Conservation (phyloP, 1,140 invertebrate genomes). For the Drosophila mauritiana region DNA sequence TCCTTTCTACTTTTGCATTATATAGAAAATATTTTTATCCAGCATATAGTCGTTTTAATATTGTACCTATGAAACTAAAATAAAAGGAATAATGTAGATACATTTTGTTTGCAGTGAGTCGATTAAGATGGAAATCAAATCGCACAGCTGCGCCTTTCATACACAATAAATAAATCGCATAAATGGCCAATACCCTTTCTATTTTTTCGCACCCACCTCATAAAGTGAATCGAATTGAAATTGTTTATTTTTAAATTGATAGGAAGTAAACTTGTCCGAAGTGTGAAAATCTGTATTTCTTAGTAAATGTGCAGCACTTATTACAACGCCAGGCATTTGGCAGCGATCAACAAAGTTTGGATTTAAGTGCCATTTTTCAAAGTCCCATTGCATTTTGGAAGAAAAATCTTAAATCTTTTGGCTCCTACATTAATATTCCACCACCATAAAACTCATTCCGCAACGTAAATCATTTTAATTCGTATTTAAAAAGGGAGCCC, state of each 20-base stretch:
- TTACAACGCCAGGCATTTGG: not conserved
- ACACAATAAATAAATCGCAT: conserved; percentile 44
- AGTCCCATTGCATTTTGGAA: too few species aligned
- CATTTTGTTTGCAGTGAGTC: conserved; percentile 11
- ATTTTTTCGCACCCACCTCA: conserved; percentile 10
- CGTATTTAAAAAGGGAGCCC: not conserved
- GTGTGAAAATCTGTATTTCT: not conserved
- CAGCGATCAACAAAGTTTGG: too few species aligned
- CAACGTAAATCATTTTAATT: conserved; percentile 2
- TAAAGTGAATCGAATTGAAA: conserved; percentile 5
- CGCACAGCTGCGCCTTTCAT: conserved; percentile 31
- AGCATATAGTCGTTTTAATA: too few species aligned
- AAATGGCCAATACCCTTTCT: conserved; percentile 1
- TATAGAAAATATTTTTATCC: too few species aligned
- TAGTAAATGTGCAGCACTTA: not conserved
- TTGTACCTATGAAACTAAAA: not conserved
- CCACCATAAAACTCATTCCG: too few species aligned
- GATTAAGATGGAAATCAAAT: conserved; percentile 25
- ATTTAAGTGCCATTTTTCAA: too few species aligned
- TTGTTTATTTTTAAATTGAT: not conserved
- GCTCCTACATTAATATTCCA: not conserved
- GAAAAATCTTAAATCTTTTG: too few species aligned
- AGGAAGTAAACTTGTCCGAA: not conserved
- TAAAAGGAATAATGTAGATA: not conserved
- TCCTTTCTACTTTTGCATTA: too few species aligned